A percentile compares a stretch with the other conserved stretches of the same genome.
These are phyloP conservation scores for Echinometra lucunter DNA, from an alignment of 53 echinoderm and acorn worm genomes.

Conservation along the genomic window DNA sequence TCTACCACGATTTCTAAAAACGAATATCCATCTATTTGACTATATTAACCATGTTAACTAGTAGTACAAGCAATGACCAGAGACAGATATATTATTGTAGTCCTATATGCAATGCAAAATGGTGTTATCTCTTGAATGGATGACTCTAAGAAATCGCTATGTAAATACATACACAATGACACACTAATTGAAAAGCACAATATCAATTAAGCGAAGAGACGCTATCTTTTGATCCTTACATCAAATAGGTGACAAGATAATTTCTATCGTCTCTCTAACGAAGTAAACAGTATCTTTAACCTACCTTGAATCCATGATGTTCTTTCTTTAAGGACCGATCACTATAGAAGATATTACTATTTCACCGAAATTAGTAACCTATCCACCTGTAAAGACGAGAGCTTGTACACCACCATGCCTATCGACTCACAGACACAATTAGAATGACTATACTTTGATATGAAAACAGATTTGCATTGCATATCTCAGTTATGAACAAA, in stretches of 20 bases:
- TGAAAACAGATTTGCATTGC: slow-evolving; percentile 14
- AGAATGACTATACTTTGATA: background rate
- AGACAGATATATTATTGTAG: no score
- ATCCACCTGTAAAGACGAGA: background rate
- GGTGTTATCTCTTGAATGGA: background rate
- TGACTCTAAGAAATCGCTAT: background rate
- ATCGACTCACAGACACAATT: background rate
- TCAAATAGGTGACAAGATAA: background rate
- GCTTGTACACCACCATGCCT: background rate
- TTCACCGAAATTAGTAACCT: background rate
- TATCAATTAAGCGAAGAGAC: background rate
- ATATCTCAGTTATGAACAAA: slow-evolving; percentile 24
- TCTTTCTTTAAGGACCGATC: background rate
- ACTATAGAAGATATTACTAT: background rate
- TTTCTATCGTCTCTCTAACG: background rate
- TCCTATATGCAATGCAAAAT: no score
- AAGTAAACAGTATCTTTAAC: background rate
- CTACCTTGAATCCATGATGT: slow-evolving; percentile 23
- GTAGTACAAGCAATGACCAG: no score
- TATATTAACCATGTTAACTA: no score
- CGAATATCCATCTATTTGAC: no score
- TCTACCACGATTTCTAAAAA: no score
- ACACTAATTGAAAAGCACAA: background rate
- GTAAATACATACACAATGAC: background rate
- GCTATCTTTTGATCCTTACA: background rate